These are phyloP conservation scores for Tetrao urogallus DNA, from an alignment of 2,113 vertebrate species.

Conservation along the genomic window DNA sequence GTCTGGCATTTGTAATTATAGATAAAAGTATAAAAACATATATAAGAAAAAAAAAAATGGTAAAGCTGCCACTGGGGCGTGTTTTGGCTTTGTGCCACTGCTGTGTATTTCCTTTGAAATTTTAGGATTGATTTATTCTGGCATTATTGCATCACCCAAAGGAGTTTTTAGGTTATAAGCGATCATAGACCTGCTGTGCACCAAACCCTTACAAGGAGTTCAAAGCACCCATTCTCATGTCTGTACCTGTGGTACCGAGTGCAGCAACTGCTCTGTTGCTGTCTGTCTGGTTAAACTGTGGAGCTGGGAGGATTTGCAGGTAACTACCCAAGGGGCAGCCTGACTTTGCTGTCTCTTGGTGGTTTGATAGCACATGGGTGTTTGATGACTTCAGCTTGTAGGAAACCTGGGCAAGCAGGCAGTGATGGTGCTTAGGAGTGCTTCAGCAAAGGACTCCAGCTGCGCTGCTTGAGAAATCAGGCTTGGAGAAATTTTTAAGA, in stretches of 20 bases:
- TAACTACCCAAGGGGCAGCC: background rate
- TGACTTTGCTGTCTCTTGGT: background rate
- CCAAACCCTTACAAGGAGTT: background rate
- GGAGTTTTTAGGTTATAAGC: background rate
- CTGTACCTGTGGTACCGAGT: background rate
- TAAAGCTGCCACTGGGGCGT: background rate
- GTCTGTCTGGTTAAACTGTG: background rate
- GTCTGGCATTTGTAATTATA: background rate
- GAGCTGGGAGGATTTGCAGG: background rate
- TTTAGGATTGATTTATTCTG: background rate
- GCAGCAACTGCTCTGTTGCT: background rate
- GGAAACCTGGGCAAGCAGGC: background rate
- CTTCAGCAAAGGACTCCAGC: background rate
- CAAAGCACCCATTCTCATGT: background rate
- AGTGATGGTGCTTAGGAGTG: background rate
- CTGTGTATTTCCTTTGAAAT: background rate
- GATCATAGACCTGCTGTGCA: background rate
- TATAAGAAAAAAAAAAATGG: background rate
- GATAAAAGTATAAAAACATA: background rate
- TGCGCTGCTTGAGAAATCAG: background rate
- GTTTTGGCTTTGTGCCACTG: background rate
- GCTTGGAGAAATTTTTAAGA: background rate
- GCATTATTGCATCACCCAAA: background rate
- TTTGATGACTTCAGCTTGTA: background rate
- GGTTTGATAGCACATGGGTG: background rate